Base-by-base conservation (phyloP, 37 sponge, comb jelly and placozoan genomes). In the Crambe crambe region DNA sequence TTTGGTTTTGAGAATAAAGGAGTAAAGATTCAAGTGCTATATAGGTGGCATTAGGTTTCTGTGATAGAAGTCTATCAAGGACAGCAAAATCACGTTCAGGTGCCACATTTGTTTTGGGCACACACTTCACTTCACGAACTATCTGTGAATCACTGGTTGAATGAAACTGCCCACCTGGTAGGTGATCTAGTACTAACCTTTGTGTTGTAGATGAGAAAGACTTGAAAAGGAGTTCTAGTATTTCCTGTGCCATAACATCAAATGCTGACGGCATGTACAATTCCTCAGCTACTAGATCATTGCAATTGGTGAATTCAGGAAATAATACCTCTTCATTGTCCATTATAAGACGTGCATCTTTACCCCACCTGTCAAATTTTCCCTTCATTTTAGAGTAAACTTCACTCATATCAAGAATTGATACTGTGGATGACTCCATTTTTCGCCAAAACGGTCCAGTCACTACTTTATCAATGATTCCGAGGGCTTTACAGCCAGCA, bases 381-480 rank as follows among this genome's bases (percentile, higher is more conserved):
- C 25, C 66, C 64, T 56, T 58, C 62, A 82, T 27, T 31, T 82
- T 74, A 61, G 54, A 59, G 31, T 82, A 82, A 4, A 41, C 51
- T n/a, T 3, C 5, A 37, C 82, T 56, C 82, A 82, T 73, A 17
- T 72, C 44, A 1, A 73, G 27, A 22, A 73, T 39, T 36, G 82
- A 75, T 9, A 58, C 23, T 23, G 65, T 25, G 27, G 26, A 25
- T 25, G 17, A 23, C n/a, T 63, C 26, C 9, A 63, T 42, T 17
- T 41, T 83, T 61, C 84, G 74, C 84, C 84, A 74, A 23, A 83
- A 23, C 29, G 84, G 84, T 17, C 84, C 76, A 47, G 84, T 83
- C 2, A 74, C 70, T 2, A 74, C 6, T 58, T 83, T 83, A 63
- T 75, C 69, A 30, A 84, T 69, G 22, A 84, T 32, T 27, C 85